These are phyloP conservation scores for Dryocosmus kuriphilus DNA, from an alignment of 2,888 invertebrate species.

Conservation along the genomic window DNA sequence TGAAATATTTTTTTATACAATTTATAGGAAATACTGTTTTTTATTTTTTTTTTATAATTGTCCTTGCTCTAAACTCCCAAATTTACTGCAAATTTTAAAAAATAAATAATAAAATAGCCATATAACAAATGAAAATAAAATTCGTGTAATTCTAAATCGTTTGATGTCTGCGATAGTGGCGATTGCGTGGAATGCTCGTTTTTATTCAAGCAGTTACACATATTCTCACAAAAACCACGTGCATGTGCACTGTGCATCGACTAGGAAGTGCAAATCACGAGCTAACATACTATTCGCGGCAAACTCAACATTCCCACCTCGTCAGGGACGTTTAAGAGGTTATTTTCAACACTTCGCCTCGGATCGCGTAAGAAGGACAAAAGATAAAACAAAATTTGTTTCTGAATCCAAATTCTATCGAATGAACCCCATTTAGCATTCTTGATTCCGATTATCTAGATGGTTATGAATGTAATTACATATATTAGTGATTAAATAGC, in stretches of 20 bases:
- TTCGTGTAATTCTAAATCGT: slow-evolving; percentile 24
- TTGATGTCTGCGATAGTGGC: slow-evolving; percentile 9
- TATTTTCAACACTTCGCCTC: slow-evolving; percentile 71
- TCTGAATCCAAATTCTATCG: slow-evolving; percentile 11
- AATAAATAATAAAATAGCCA: too few species aligned
- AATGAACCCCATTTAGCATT: slow-evolving; percentile 3
- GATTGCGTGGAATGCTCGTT: slow-evolving; percentile 19
- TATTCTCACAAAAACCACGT: slow-evolving; percentile 20
- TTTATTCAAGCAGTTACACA: slow-evolving; percentile 7
- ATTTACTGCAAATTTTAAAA: too few species aligned
- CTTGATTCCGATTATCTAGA: not conserved
- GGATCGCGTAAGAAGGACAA: slow-evolving; percentile 40
- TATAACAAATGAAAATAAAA: not conserved
- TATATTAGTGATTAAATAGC: too few species aligned
- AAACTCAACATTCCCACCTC: slow-evolving; percentile 72
- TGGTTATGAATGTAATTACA: too few species aligned
- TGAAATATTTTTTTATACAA: too few species aligned
- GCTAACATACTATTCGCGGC: slow-evolving; percentile 69
- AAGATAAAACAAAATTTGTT: slow-evolving; percentile 5
- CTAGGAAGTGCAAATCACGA: slow-evolving; percentile 74
- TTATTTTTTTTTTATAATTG: too few species aligned
- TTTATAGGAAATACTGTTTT: too few species aligned
- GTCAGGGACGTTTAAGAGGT: slow-evolving; percentile 74
- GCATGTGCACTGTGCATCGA: slow-evolving; percentile 53
- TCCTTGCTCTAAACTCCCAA: too few species aligned